Evolutionary conservation across 2,113 vertebrate species (phyloP), one percentile per base, ranked within the genome.

Genomic region (Riparia riparia): DNA sequence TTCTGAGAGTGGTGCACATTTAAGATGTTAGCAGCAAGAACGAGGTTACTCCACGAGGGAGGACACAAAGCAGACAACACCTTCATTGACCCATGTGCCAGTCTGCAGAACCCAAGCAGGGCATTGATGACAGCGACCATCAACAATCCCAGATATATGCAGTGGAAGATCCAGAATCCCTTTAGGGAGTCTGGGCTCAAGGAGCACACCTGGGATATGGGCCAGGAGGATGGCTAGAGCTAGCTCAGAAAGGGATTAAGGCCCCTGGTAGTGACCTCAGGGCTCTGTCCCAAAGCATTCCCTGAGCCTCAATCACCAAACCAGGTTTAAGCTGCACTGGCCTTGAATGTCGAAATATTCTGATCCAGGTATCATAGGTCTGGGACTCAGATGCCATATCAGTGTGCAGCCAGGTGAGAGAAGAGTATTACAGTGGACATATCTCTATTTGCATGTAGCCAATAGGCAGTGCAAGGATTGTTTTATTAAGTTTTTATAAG

Each of bases 31-130:
- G 16, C 13, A 49, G 12, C 14, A 60, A 49, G 31, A 58, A 41
- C 0, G 1, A 3, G 4, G 5, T 61, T 66, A 63, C 3, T 71
- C 7, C 28, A 71, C 0, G 0, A 82, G 4, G 2, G 0, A 8
- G 1, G 10, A 74, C 6, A 72, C 14, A 54, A 31, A 41, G 17
- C 20, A 63, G 21, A 17, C 8, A 74, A 45, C 5, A 17, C 12
- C 17, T n/a, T 44, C 41, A 29, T 0, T 88, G 60, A 49, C 17
- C 15, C 6, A 5, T 3, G 32, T 1, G 1, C 4, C 45, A 42
- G 25, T 21, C 37, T 2, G 1, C 7, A 58, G 44, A 66, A 39
- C 18, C 10, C 9, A 42, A 32, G 22, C 20, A 53, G 18, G 18
- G 5, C 19, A 37, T 2, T 76, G 49, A 34, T 24, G 18, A 26